Conservation (phyloP, 1,140 invertebrate genomes). For the Plodia interpunctella region DNA sequence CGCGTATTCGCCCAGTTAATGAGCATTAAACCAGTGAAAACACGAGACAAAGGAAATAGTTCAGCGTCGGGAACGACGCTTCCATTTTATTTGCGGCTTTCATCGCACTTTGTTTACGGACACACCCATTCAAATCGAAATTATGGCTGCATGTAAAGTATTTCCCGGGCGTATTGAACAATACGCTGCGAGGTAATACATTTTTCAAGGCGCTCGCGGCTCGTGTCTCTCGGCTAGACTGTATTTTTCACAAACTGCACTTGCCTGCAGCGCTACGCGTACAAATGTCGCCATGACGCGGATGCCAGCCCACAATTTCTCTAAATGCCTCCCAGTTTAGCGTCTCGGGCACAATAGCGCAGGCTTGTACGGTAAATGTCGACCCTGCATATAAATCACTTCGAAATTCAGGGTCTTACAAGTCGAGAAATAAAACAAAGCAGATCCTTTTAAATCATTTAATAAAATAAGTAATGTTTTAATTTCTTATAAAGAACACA, state of each 20-base stretch:
- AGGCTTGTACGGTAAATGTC: neutral
- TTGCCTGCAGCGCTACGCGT: constrained; percentile 18
- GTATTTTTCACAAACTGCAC: constrained; percentile 38
- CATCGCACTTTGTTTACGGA: constrained; percentile 24
- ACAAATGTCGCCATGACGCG: constrained; percentile 11
- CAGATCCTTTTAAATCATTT: constrained; percentile 59
- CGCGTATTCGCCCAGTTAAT: neutral
- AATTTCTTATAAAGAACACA: constrained; percentile 71
- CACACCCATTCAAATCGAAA: constrained; percentile 24
- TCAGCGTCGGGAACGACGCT: constrained; percentile 7
- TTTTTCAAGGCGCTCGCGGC: constrained; percentile 36
- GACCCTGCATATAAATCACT: constrained; percentile 6
- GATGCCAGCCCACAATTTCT: constrained; percentile 8
- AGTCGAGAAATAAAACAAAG: constrained; percentile 14
- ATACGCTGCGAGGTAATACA: constrained; percentile 35
- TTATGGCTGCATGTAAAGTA: constrained; percentile 28
- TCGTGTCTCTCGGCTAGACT: constrained; percentile 25
- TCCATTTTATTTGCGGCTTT: constrained; percentile 19
- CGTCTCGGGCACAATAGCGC: constrained; percentile 3
- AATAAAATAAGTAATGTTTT: constrained; percentile 75
- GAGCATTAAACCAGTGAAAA: constrained; percentile 1
- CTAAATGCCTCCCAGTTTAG: constrained; percentile 12
- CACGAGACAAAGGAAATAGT: constrained; percentile 13
- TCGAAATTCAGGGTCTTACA: neutral
- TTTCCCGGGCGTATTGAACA: constrained; percentile 35